Evolutionary conservation across 2,113 vertebrate species (phyloP).

Genomic region (Peucedramus taeniatus): DNA sequence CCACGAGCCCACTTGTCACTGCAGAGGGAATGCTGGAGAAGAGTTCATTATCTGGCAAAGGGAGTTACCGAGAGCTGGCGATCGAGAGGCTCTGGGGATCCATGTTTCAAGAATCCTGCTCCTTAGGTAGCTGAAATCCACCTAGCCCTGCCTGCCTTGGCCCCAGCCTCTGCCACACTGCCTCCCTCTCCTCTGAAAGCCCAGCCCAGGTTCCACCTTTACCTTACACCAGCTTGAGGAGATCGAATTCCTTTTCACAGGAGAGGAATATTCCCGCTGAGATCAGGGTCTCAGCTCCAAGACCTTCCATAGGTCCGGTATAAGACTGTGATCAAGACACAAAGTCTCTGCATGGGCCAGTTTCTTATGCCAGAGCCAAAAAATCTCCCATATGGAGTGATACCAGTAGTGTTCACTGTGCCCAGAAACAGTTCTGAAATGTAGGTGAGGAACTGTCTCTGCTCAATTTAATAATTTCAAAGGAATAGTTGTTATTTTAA

Average conservation of each 20-base stretch:
- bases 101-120: background rate
- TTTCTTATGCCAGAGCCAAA: background rate
- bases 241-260: background rate
- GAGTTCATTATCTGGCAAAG: background rate
- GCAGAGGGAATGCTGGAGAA: background rate
- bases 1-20: background rate
- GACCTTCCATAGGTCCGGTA: rapidly evolving
- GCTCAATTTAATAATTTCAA: background rate
- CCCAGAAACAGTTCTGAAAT: background rate
- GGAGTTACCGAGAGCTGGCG: background rate
- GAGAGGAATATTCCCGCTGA: background rate
- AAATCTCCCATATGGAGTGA: background rate
- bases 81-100: background rate
- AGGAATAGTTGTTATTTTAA: background rate
- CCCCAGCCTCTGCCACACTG: background rate
- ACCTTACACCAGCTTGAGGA: background rate
- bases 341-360: background rate
- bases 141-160: background rate
- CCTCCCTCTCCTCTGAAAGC: background rate
- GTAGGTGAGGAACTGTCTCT: background rate
- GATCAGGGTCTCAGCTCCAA: background rate
- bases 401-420: background rate
- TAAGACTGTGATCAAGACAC: background rate
- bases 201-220: background rate
- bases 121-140: background rate